Evolutionary conservation across 2,797 vertebrate species (phyloP).

Genomic region (Ambastaia sidthimunki): DNA sequence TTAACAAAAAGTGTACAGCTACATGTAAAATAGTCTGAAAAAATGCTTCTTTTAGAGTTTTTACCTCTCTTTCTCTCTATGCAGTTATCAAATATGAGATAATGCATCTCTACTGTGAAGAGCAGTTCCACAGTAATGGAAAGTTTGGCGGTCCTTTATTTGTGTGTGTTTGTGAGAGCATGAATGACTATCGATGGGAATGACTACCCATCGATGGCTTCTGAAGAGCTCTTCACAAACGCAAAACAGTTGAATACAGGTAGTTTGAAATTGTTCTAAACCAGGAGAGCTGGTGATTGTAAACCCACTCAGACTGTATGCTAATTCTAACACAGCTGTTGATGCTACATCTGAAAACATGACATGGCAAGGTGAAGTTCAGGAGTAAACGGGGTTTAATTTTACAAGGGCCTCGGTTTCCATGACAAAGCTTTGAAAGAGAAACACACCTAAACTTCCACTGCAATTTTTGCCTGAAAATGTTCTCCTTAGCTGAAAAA

Average conservation of each 20-base stretch:
- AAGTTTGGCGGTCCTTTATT: background rate
- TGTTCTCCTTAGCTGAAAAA: no score
- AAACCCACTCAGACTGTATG: background rate
- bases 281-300: background rate
- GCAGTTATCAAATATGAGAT: background rate
- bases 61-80: background rate
- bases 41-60: background rate
- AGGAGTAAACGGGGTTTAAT: no score
- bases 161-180: background rate
- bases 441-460: no score
- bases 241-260: background rate
- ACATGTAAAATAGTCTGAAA: background rate
- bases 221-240: slow-evolving; percentile 15
- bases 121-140: slow-evolving; percentile 16
- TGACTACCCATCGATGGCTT: background rate
- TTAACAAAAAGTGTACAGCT: no score
- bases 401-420: no score
- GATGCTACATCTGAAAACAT: no score
- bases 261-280: slow-evolving; percentile 3
- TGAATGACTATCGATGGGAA: slow-evolving; percentile 4
- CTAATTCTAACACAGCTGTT: background rate
- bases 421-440: no score
- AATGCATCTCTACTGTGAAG: background rate
- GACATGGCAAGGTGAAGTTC: background rate
- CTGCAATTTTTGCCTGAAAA: no score